phyloP scores from a whole-genome alignment of 2,113 vertebrate species.

The Antigone vipio region DNA sequence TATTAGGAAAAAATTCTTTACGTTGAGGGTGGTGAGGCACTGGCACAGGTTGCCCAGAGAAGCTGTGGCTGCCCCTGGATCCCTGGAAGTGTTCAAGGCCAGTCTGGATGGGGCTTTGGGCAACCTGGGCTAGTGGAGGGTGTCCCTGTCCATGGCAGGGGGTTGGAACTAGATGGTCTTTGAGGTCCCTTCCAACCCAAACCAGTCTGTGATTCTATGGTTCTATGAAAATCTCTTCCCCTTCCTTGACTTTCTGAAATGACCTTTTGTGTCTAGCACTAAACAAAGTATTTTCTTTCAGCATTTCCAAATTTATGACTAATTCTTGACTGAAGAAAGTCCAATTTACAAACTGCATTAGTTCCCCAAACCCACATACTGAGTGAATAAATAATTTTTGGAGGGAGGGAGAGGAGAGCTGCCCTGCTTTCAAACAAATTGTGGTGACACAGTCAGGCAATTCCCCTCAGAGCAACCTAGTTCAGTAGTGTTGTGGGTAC shows the following conservation, averaged over 20 bases:
- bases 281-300: conserved; percentile 3
- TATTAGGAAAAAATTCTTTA: no score
- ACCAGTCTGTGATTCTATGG: no score
- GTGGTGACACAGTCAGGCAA: neutral
- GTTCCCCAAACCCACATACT: neutral
- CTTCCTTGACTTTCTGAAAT: neutral
- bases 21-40: no score
- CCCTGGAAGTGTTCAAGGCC: no score
- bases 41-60: no score
- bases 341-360: neutral
- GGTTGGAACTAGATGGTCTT: no score
- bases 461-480: neutral
- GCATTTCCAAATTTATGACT: conserved; percentile 10
- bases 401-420: neutral
- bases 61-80: no score
- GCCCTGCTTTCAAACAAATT: neutral
- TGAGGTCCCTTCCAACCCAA: no score
- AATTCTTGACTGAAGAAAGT: conserved; percentile 2
- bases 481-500: neutral
- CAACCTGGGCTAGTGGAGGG: no score
- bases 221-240: neutral
- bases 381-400: conserved; percentile 30
- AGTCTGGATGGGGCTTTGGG: no score
- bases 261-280: neutral
- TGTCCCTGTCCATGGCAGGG: no score